phyloP scores from a whole-genome alignment of 1,140 invertebrate species.

The Battus philenor region DNA sequence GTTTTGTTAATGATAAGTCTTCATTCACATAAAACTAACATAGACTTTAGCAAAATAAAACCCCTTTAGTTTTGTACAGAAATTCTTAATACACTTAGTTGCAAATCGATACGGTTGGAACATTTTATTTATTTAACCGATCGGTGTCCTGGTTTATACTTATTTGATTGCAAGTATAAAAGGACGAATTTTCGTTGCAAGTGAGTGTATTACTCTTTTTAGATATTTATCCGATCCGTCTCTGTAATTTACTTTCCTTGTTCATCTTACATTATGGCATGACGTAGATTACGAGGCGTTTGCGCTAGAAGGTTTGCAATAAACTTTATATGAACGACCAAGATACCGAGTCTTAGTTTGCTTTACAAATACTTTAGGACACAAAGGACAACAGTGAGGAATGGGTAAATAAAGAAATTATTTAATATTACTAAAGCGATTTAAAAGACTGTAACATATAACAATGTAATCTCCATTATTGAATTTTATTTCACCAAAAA shows the following conservation, averaged over 20 bases:
- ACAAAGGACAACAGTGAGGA: too few relatives aligned
- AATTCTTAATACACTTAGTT: conserved; percentile 28
- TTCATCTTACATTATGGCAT: conserved; percentile 10
- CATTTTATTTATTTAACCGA: conserved; percentile 6
- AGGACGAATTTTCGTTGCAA: conserved; percentile 1
- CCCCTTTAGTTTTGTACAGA: conserved; percentile 13
- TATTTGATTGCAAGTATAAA: conserved; percentile 1
- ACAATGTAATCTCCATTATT: too few relatives aligned
- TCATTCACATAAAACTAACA: conserved; percentile 12
- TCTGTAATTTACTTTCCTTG: not conserved
- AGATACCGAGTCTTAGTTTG: too few relatives aligned
- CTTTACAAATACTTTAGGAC: too few relatives aligned
- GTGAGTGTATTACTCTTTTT: conserved; percentile 8
- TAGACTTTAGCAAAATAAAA: not conserved
- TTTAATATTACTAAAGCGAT: too few relatives aligned
- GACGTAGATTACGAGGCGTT: too few relatives aligned
- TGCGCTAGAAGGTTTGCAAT: too few relatives aligned
- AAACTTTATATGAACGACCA: too few relatives aligned
- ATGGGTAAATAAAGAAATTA: too few relatives aligned
- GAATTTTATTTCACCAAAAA: too few relatives aligned
- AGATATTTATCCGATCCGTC: conserved; percentile 8
- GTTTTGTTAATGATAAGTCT: too few relatives aligned
- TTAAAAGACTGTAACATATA: too few relatives aligned
- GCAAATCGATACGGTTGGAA: conserved; percentile 23
- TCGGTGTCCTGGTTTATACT: conserved; percentile 1